Evolutionary conservation across 2,113 vertebrate genomes (phyloP).

Genomic region (Pandion haliaetus): DNA sequence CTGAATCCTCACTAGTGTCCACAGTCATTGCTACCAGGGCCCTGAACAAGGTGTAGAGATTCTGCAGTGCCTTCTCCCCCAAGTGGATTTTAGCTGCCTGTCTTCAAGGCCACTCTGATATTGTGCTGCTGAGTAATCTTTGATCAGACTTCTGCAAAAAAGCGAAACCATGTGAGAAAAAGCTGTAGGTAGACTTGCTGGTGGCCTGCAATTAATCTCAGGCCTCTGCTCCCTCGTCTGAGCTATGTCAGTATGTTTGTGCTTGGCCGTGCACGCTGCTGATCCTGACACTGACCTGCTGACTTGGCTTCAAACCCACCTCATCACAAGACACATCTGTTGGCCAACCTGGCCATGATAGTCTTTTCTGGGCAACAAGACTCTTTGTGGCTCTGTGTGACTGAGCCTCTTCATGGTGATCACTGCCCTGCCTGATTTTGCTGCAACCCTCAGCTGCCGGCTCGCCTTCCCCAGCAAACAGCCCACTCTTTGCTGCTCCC

Average conservation of each 20-base stretch:
- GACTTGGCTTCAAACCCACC: background rate
- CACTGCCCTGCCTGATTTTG: background rate
- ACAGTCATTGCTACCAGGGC: background rate
- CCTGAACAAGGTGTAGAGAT: background rate
- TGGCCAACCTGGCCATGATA: fast-evolving
- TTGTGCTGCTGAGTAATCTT: background rate
- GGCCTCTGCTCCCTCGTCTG: background rate
- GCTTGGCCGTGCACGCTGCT: background rate
- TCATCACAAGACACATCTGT: background rate
- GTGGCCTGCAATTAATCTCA: background rate
- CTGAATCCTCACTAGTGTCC: background rate
- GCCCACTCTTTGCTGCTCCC: background rate
- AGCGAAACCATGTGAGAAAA: background rate
- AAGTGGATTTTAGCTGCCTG: background rate
- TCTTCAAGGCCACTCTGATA: background rate
- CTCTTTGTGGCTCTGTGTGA: background rate
- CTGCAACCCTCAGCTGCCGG: background rate
- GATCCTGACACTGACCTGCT: background rate
- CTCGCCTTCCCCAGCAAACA: background rate
- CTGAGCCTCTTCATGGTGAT: background rate
- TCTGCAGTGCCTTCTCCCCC: background rate
- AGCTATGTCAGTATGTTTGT: background rate
- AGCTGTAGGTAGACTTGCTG: background rate
- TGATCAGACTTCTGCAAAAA: background rate
- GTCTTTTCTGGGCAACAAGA: background rate